Conservation (phyloP, 2,797 vertebrate genomes). For the Heterohyrax brucei region DNA sequence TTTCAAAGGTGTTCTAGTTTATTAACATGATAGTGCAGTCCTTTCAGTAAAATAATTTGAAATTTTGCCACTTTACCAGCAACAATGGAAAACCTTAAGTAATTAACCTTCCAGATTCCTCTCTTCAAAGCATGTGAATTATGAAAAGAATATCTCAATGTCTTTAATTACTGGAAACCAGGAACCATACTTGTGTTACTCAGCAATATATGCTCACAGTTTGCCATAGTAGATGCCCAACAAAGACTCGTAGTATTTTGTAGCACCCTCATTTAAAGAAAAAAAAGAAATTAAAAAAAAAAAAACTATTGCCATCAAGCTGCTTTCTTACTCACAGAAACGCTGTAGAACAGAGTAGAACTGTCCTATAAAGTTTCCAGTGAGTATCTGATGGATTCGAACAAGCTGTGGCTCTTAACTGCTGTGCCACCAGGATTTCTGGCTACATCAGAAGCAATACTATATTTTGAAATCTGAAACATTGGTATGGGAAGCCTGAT, state of each 20-base stretch:
- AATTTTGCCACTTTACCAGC: background rate
- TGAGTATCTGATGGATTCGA: too few species aligned
- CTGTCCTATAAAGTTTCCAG: too few species aligned
- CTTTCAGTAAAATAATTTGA: background rate
- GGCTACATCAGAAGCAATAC: background rate
- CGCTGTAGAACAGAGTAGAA: too few species aligned
- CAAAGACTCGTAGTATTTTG: background rate
- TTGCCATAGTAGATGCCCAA: background rate
- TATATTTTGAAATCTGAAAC: slow-evolving; percentile 18
- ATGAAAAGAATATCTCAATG: background rate
- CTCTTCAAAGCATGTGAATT: background rate
- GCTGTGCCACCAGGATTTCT: background rate
- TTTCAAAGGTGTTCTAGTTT: background rate
- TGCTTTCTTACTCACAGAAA: too few species aligned
- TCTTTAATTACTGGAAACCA: background rate
- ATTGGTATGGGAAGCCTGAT: background rate
- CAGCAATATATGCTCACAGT: background rate
- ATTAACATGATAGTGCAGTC: background rate
- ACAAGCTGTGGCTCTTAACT: too few species aligned
- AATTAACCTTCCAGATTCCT: background rate
- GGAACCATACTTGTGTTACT: background rate
- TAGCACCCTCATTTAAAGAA: background rate
- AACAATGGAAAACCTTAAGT: background rate
- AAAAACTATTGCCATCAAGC: too few species aligned
- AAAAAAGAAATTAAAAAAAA: background rate